Conservation (phyloP, 2,797 vertebrate species). For the Pipistrellus kuhlii region DNA sequence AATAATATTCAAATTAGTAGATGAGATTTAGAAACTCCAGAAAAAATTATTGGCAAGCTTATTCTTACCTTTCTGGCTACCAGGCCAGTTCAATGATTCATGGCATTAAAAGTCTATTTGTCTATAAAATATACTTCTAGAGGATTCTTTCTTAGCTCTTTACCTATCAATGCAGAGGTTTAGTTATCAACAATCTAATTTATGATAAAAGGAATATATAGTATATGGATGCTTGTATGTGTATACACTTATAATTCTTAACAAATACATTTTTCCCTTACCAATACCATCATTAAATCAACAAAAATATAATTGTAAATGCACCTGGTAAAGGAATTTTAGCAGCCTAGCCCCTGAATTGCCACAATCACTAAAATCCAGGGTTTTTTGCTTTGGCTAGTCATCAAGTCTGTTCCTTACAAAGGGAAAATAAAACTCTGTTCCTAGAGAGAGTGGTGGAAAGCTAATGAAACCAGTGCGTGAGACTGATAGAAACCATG, state of each 20-base stretch:
- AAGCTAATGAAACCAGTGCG: constrained; percentile 63
- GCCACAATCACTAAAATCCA: constrained; percentile 37
- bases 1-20: constrained; percentile 26
- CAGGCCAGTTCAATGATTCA: neutral
- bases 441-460: constrained; percentile 37
- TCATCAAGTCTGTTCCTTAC: neutral
- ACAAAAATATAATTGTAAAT: constrained; percentile 32
- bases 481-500: constrained; percentile 49
- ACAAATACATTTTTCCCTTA: constrained; percentile 5
- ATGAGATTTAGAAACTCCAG: constrained; percentile 46
- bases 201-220: constrained; percentile 12
- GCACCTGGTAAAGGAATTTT: constrained; percentile 8
- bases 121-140: neutral
- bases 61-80: constrained; percentile 47
- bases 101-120: neutral
- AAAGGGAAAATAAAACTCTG: constrained; percentile 57
- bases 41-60: neutral
- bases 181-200: constrained; percentile 21
- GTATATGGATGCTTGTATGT: neutral
- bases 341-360: neutral
- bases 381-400: neutral
- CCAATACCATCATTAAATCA: constrained; percentile 11
- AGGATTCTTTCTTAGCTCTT: constrained; percentile 47
- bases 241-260: constrained; percentile 41
- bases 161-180: neutral